phyloP scores from a whole-genome alignment of 2,888 invertebrate genomes.

The Eristalis intricaria region DNA sequence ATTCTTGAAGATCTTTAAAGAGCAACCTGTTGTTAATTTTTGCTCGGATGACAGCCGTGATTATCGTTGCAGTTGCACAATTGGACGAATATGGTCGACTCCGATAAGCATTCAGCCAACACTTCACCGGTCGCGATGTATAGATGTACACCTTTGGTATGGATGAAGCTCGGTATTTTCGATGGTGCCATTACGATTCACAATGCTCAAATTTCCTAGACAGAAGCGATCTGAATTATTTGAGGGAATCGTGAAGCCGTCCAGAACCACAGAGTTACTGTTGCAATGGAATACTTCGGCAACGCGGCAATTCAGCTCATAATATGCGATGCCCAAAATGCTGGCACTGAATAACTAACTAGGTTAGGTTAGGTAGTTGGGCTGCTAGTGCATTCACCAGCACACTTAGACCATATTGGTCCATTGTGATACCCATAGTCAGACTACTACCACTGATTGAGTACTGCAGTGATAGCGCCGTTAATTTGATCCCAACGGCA shows the following conservation, averaged over 20 bases:
- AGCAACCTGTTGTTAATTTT: constrained; percentile 99
- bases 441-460: too few species aligned
- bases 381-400: too few species aligned
- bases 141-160: constrained; percentile 93
- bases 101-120: constrained; percentile 98
- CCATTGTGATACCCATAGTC: too few species aligned
- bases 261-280: constrained; percentile 95
- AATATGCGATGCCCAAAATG: constrained; percentile 99
- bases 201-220: constrained; percentile 98
- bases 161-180: constrained; percentile 99
- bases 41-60: constrained; percentile 98
- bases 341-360: constrained; percentile 95
- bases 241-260: constrained; percentile 99
- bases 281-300: constrained; percentile 98
- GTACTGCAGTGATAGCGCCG: too few species aligned
- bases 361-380: too few species aligned
- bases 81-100: constrained; percentile 99
- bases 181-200: constrained; percentile 98
- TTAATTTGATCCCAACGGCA: too few species aligned
- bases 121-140: constrained; percentile 99
- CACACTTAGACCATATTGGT: too few species aligned
- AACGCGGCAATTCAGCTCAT: constrained; percentile 98
- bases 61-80: constrained; percentile 99
- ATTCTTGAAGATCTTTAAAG: constrained; percentile 99
- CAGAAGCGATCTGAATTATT: constrained; percentile 98